These are phyloP conservation scores for Drosophila kanekoi DNA, from an alignment of 2,888 invertebrate species.

Conservation along the genomic window DNA sequence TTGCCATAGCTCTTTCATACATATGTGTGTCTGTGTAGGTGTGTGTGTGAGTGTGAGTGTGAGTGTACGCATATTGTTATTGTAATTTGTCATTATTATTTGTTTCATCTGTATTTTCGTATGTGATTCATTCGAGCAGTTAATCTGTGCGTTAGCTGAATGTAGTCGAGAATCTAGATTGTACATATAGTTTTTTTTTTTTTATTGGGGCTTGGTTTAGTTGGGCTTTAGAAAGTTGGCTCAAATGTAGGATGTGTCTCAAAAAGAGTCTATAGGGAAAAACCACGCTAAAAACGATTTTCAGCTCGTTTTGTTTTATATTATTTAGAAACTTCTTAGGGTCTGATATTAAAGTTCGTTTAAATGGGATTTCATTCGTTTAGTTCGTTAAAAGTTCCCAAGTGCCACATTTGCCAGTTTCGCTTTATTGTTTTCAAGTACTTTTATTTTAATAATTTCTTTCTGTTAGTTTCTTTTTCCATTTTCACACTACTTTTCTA, in stretches of 20 bases:
- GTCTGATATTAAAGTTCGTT: slow-evolving; percentile 21
- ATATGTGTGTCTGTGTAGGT: slow-evolving; percentile 35
- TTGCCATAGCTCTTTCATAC: slow-evolving; percentile 45
- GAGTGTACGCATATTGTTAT: slow-evolving; percentile 46
- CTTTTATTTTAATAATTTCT: slow-evolving; percentile 29
- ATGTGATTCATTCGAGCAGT: slow-evolving; percentile 36
- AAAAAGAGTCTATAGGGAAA: slow-evolving; percentile 15
- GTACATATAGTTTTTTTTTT: slow-evolving; percentile 36
- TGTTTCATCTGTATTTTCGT: slow-evolving; percentile 10
- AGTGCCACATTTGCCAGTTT: slow-evolving; percentile 16
- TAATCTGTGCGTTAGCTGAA: slow-evolving; percentile 20
- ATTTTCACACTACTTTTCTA: slow-evolving; percentile 73
- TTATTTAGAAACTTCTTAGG: background rate
- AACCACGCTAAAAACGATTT: slow-evolving; percentile 11
- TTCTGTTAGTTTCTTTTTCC: slow-evolving; percentile 19
- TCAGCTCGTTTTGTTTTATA: slow-evolving; percentile 9
- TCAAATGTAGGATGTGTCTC: slow-evolving; percentile 29
- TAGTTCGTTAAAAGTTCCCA: slow-evolving; percentile 16
- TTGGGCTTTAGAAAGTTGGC: slow-evolving; percentile 46
- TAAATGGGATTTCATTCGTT: background rate
- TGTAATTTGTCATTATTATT: slow-evolving; percentile 61
- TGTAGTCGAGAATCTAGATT: slow-evolving; percentile 29
- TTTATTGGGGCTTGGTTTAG: slow-evolving; percentile 14
- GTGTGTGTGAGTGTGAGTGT: slow-evolving; percentile 21
- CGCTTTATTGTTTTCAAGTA: slow-evolving; percentile 14